Evolutionary conservation across 2,888 invertebrate species (phyloP).

Genomic region (Lasioglossum vierecki): DNA sequence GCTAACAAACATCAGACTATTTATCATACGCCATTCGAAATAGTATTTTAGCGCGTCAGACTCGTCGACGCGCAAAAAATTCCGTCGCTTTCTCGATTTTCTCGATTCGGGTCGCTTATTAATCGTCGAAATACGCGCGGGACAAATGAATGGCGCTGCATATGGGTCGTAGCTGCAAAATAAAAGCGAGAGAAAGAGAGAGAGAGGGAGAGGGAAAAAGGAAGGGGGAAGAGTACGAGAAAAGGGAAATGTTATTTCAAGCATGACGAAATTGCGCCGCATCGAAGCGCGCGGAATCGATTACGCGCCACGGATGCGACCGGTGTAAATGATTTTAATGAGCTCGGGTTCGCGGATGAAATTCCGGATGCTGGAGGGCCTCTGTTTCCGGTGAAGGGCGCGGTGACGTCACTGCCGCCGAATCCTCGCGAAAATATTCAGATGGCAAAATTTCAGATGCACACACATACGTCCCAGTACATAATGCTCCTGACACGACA

Average conservation of each 20-base stretch:
- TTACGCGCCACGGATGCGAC: constrained; percentile 41
- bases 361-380: not conserved
- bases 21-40: not conserved
- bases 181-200: not conserved
- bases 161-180: not conserved
- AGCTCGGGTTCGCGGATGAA: constrained; percentile 28
- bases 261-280: constrained; percentile 33
- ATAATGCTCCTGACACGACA: not conserved
- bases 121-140: constrained; percentile 7
- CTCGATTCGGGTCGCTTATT: constrained; percentile 5
- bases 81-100: not conserved
- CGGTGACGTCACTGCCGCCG: not conserved
- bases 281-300: constrained; percentile 43
- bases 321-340: constrained; percentile 56
- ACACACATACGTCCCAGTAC: not conserved
- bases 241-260: constrained; percentile 17
- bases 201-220: not conserved
- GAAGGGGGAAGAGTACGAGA: not conserved
- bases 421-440: not conserved
- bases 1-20: not conserved
- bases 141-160: constrained; percentile 18
- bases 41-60: not conserved
- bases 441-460: not conserved
- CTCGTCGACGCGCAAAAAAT: not conserved
- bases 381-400: not conserved